phyloP scores from a whole-genome alignment of 2,797 vertebrate species.

The Nyctalus aviator region DNA sequence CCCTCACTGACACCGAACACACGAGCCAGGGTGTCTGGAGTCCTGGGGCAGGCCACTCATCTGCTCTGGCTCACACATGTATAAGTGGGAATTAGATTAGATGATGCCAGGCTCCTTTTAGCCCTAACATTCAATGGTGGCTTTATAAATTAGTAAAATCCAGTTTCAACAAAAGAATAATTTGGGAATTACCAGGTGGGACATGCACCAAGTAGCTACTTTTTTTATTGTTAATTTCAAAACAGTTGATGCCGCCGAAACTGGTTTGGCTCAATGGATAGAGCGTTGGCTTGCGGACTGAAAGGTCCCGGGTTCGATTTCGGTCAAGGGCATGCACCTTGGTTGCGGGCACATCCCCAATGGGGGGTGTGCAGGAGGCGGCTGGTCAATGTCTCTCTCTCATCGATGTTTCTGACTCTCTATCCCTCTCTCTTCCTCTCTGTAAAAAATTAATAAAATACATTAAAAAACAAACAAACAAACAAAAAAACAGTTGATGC shows the following conservation, averaged over 20 bases:
- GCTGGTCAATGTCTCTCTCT: too few relatives aligned
- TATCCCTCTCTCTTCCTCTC: too few relatives aligned
- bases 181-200: background rate
- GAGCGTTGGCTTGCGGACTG: too few relatives aligned
- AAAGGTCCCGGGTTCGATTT: too few relatives aligned
- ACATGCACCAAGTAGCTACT: slow-evolving; percentile 10
- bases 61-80: background rate
- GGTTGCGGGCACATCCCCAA: too few relatives aligned
- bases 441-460: too few relatives aligned
- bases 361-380: too few relatives aligned
- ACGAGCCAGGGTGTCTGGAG: background rate
- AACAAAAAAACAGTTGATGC: background rate
- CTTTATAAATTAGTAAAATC: slow-evolving; percentile 42
- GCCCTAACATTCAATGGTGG: background rate
- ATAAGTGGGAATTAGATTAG: background rate
- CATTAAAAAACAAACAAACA: too few relatives aligned
- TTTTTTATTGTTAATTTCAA: background rate
- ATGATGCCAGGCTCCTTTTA: background rate
- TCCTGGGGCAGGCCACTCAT: background rate
- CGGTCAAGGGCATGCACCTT: too few relatives aligned
- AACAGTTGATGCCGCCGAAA: too few relatives aligned
- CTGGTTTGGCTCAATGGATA: too few relatives aligned
- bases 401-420: too few relatives aligned
- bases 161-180: background rate
- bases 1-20: background rate